Percentiles rank a stretch among this genome's conserved stretches.
These are phyloP conservation scores for Onchidella celtica DNA, from an alignment of 2,888 invertebrate species.

Conservation along the genomic window DNA sequence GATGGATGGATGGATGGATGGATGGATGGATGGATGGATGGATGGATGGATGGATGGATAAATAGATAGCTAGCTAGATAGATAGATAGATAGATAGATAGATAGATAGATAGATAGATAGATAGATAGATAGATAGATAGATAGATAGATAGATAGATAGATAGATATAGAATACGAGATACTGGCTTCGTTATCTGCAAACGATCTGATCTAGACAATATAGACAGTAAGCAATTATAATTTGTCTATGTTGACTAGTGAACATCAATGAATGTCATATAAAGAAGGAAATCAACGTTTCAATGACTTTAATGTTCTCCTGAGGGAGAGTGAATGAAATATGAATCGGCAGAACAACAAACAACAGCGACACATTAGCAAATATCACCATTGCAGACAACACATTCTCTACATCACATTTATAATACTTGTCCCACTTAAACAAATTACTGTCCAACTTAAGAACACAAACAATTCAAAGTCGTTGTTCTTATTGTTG, in stretches of 20 bases:
- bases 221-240: not conserved
- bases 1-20: not conserved
- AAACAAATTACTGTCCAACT: too few species aligned
- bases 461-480: too few species aligned
- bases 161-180: not conserved
- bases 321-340: not conserved
- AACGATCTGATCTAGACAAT: not conserved
- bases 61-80: too few species aligned
- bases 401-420: too few species aligned
- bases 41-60: too few species aligned
- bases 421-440: too few species aligned
- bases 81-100: slow-evolving; percentile 2
- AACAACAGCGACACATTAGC: not conserved
- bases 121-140: slow-evolving; percentile 18
- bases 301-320: too few species aligned
- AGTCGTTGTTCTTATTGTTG: too few species aligned
- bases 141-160: slow-evolving; percentile 36
- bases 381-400: too few species aligned
- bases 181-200: not conserved
- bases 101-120: slow-evolving; percentile 14
- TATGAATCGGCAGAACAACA: not conserved
- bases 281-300: too few species aligned
- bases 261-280: too few species aligned
- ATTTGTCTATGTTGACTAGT: too few species aligned
- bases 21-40: not conserved